A percentile compares a stretch with the other conserved stretches of the same genome.
These are phyloP conservation scores for Harpagifer antarcticus DNA, from an alignment of 2,797 vertebrate genomes.

Conservation along the genomic window DNA sequence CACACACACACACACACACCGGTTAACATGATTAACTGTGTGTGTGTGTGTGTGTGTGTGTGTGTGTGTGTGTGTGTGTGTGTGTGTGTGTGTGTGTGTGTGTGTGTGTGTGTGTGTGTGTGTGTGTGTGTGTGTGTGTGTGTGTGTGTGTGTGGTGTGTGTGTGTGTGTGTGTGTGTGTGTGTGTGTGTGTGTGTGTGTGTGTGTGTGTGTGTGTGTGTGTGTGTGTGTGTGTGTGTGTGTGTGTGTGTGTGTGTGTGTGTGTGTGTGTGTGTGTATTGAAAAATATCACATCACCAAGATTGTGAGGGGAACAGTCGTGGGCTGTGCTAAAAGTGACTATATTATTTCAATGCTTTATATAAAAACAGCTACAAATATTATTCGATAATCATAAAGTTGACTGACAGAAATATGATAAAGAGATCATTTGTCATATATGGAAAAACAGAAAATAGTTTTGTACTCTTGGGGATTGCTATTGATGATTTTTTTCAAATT, in stretches of 20 bases:
- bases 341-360: neutral
- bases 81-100: neutral
- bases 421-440: neutral
- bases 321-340: no score
- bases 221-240: neutral
- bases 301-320: neutral
- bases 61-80: neutral
- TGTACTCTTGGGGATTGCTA: neutral
- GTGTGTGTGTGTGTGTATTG: neutral
- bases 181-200: neutral
- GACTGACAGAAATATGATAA: accelerated
- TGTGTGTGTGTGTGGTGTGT: neutral
- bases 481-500: neutral
- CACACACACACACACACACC: slow-evolving; percentile 20
- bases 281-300: neutral
- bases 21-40: slow-evolving; percentile 8
- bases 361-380: neutral
- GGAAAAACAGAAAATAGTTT: no score
- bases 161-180: neutral
- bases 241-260: neutral
- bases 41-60: neutral
- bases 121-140: neutral
- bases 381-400: neutral
- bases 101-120: slow-evolving; percentile 1
- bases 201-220: neutral